These are phyloP conservation scores for Brenthis hecate DNA, from an alignment of 2,888 invertebrate genomes.

Conservation along the genomic window DNA sequence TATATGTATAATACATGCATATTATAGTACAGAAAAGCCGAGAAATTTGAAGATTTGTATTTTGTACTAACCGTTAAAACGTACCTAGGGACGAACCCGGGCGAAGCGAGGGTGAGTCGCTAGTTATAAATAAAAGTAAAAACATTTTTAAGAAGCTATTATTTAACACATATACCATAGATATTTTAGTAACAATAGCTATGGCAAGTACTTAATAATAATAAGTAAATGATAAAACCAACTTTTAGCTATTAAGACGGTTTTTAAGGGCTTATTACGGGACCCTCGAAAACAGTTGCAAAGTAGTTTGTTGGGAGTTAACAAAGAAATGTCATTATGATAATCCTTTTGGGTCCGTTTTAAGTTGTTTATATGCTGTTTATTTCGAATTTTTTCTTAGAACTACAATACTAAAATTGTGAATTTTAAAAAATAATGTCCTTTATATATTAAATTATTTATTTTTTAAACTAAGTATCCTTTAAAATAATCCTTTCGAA, in stretches of 20 bases:
- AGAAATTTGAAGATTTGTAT: too few relatives aligned
- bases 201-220: neutral
- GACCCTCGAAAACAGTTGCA: conserved; percentile 23
- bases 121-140: too few relatives aligned
- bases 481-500: too few relatives aligned
- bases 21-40: too few relatives aligned
- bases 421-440: conserved; percentile 1
- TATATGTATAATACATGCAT: too few relatives aligned
- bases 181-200: neutral
- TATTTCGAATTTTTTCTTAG: conserved; percentile 35
- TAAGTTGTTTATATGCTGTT: conserved; percentile 53
- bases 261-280: conserved; percentile 13
- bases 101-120: too few relatives aligned
- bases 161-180: too few relatives aligned
- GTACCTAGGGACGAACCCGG: too few relatives aligned
- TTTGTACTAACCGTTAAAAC: too few relatives aligned
- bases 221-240: neutral
- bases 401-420: conserved; percentile 17
- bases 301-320: conserved; percentile 26
- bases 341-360: conserved; percentile 61
- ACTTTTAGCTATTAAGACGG: neutral
- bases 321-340: conserved; percentile 69
- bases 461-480: too few relatives aligned
- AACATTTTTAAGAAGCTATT: too few relatives aligned
- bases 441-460: too few relatives aligned